Conservation (phyloP, 1,140 invertebrate genomes). For the Ptiloglossa arizonensis region DNA sequence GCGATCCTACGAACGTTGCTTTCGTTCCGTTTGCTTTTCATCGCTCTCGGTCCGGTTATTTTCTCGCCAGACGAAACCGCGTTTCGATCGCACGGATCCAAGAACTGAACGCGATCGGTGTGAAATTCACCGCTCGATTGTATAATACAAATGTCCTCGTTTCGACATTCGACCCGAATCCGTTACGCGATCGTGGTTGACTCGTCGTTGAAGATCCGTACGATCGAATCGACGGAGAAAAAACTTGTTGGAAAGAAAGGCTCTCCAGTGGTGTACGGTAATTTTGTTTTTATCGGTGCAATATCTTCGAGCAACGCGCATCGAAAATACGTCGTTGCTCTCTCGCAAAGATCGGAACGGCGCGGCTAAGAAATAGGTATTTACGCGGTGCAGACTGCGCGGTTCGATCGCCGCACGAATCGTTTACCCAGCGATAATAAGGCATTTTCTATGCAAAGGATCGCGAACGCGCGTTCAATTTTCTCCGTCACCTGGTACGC, state of each 20-base stretch:
- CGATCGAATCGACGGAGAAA: background rate
- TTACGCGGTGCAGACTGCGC: background rate
- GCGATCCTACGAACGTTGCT: too few relatives aligned
- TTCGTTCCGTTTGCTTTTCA: too few relatives aligned
- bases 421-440: conserved; percentile 7
- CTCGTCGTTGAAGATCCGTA: too few relatives aligned
- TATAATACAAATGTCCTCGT: too few relatives aligned
- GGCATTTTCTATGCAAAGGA: conserved; percentile 8
- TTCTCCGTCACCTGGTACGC: background rate
- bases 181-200: too few relatives aligned
- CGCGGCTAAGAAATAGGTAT: conserved; percentile 7
- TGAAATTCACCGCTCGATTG: background rate
- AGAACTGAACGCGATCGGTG: background rate
- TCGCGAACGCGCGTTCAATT: conserved; percentile 1
- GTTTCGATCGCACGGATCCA: too few relatives aligned
- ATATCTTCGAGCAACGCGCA: background rate
- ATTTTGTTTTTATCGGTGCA: background rate
- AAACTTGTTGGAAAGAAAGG: background rate
- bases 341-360: background rate
- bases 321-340: background rate
- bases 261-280: background rate
- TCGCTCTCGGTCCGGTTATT: too few relatives aligned
- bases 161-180: too few relatives aligned
- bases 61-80: too few relatives aligned
- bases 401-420: background rate